These are phyloP conservation scores for Arctopsyche grandis DNA, from an alignment of 1,140 invertebrate genomes.

Conservation along the genomic window DNA sequence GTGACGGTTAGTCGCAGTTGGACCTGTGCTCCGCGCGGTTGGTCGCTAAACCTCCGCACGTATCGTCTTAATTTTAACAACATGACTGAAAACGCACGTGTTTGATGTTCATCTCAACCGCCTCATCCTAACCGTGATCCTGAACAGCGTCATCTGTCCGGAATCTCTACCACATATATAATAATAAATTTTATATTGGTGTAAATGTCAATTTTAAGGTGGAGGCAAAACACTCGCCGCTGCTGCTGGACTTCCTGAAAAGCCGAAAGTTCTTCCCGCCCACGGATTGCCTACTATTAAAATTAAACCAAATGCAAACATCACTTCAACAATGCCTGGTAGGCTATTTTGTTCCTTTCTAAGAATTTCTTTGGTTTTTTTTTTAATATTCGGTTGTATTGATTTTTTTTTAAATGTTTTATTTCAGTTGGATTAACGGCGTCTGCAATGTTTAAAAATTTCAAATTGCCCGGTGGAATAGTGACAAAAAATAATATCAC, in stretches of 20 bases:
- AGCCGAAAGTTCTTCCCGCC: conserved; percentile 58
- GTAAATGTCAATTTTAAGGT: conserved; percentile 63
- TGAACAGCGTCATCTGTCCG: too few relatives aligned
- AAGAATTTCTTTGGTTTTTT: not conserved
- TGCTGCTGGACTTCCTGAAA: conserved; percentile 71
- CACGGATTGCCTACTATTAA: not conserved
- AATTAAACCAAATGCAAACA: conserved; percentile 36
- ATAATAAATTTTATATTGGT: not conserved
- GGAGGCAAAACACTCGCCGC: conserved; percentile 83
- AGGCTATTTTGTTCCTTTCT: not conserved
- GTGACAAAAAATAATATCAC: conserved; percentile 63
- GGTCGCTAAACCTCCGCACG: too few relatives aligned
- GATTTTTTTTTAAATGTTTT: not conserved
- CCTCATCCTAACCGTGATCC: too few relatives aligned
- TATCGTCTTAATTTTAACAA: too few relatives aligned
- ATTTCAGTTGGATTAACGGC: conserved; percentile 34
- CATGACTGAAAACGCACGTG: too few relatives aligned
- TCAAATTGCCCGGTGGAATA: conserved; percentile 66
- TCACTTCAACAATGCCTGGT: not conserved
- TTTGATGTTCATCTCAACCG: too few relatives aligned
- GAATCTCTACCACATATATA: too few relatives aligned
- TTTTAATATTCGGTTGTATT: not conserved
- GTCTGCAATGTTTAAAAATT: conserved; percentile 48
- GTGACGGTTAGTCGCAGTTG: too few relatives aligned
- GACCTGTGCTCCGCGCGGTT: too few relatives aligned